Evolutionary conservation across 2,888 invertebrate species (phyloP), one percentile per base, ranked within the genome.

Genomic region (Oxycera nigricornis): DNA sequence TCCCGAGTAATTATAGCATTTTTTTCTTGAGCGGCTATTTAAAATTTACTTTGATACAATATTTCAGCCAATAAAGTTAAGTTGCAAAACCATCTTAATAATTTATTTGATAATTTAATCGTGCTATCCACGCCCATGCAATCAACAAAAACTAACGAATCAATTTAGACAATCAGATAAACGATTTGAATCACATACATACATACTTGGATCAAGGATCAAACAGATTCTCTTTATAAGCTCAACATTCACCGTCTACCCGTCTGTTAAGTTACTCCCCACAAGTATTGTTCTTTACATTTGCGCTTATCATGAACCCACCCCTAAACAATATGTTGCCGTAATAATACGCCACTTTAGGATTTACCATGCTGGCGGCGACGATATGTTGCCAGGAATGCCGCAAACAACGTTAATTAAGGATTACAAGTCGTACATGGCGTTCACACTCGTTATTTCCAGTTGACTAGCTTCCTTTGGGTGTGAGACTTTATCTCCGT

Each of bases 391-490:
- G 61, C 73, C 22, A 41, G 62, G 61, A 62, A 46, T 70, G 73
- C 77, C 77, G 61, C 77, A 77, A 77, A 77, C 77, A 77, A 76
- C 73, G 77, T 77, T 77, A 77, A 77, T 77, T 77, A 76, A 74
- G 76, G 76, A 77, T 76, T 76, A 76, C 74, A 76, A 72, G 76
- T 70, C 65, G 35, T 28, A 59, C 57, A 59, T 52, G 72, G 50
- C 52, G 73, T 72, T 74, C 73, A 74, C 77, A 77, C 77, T 77
- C 75, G 73, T 75, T 77, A 73, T 77, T 77, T 77, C 74, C 67
- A 73, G 72, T 74, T 74, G 77, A 77, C 59, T 77, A 70, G 26
- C n/a, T 20, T 17, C 24, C 17, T 14, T 24, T 31, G 39, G 31
- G 67, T 68, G 70, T 55, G 46, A 41, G 17, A 46, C 24, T 14